Base-by-base conservation (phyloP, 2,797 vertebrate genomes). In the Anguilla marmorata region DNA sequence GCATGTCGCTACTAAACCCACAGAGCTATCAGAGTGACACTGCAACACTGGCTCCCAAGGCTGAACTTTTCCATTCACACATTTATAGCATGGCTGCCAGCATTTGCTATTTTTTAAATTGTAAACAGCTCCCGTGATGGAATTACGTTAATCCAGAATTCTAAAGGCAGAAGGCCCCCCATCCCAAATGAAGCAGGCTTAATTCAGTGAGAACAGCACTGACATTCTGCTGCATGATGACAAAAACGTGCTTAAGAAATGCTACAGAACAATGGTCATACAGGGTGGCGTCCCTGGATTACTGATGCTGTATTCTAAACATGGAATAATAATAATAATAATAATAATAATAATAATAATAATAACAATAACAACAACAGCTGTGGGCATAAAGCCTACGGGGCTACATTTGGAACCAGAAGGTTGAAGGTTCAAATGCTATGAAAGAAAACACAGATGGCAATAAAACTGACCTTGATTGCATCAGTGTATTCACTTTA, bases 81-180 rank as follows among this genome's bases (percentile, higher is more conserved):
- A 80, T 41, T 37, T 14, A 21, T 1, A 45, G 21, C 37, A 45
- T 45, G 30, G 33, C 76, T 19, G 33, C 76, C 16, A 19, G 24
- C 7, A 41, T 33, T 24, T 41, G 24, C 63, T 14, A 4, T 19
- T 60, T 37, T 37, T 30, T n/a, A 12, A 58, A 9, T 21, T 27
- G 3, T 37, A 11, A 33, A 74, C 14, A 21, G 76, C 37, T 2
- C 76, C 19, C 33, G n/a, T 7, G 33, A 19, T 12, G 16, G 33
- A 80, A 14, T 80, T 80, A 80, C 33, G 21, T 41, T 80, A 80
- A 80, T 80, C 76, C 37, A 48, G 76, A 45, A 80, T 45, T 33
- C 14, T 45, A 19, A 45, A 45, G 30, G 16, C 37, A 7, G 69
- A 74, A 74, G 8, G 12, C 7, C 12, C 9, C 14, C 30, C 14